Evolutionary conservation across 1,140 invertebrate species (phyloP), one percentile per base, ranked within the genome.

Genomic region (Ceratosolen fusciceps): DNA sequence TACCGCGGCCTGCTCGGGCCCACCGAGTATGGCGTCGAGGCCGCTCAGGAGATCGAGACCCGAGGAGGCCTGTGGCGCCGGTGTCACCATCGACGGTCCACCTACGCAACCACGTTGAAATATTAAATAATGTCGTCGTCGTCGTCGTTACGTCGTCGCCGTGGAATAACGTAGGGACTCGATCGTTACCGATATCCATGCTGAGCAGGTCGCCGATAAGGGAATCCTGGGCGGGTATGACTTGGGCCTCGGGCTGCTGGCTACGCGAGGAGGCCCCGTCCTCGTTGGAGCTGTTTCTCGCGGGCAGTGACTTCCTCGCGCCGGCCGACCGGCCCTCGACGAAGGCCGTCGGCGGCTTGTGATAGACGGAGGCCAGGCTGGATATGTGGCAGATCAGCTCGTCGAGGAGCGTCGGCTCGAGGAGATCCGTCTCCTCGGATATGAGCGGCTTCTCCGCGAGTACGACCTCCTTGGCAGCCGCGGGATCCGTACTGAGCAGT

Each of bases 361-460:
- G 99, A 88, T 99, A 99, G 4, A 99, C 98, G 31, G 98, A 99
- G 14, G 99, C 99, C 76, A 99, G 92, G 79, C 96, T 98, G 68
- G 98, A 98, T 85, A 99, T 99, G 88, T 99, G 98, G 90, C 98
- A 99, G 85, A 99, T 99, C 34, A 99, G 92, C 91, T 99, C 98
- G 88, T 99, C 98, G 47, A 99, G 91, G 21, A 99, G 91, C 0
- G 99, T 99, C 12, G 99, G 98, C 88, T 99, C 99, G 58, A 99
- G 90, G 7, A 99, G 91, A 92, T 99, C 99, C 0, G 99, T 99
- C 92, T 99, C 99, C 89, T 99, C 99, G 0, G 97, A 99, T 85
- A 99, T 99, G 9, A 99, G 92, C 26, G 99, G 99, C 88, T 99
- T 99, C 88, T 99, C 99, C 0, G 99, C 98, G 21, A 99, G 92